phyloP scores from a whole-genome alignment of 1,140 invertebrate species.

The Philotrypesis tridentata region DNA sequence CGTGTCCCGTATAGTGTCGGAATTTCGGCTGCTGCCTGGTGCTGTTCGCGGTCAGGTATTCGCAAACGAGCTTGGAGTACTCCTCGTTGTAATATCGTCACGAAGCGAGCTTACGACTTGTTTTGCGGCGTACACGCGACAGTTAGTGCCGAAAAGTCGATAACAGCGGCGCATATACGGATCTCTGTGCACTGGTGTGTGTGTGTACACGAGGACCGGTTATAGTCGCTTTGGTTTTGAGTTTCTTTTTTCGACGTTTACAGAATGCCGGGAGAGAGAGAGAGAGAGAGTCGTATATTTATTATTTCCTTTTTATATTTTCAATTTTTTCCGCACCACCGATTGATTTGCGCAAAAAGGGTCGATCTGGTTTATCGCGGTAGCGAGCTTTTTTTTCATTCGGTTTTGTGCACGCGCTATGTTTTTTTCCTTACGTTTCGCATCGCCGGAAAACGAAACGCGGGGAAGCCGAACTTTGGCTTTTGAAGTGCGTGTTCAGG shows the following conservation, averaged over 20 bases:
- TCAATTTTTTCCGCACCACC: neutral
- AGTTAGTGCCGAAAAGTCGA: constrained; percentile 30
- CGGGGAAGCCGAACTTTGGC: neutral
- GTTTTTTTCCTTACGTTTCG: neutral
- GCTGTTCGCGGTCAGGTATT: neutral
- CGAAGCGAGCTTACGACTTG: neutral
- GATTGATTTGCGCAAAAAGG: neutral
- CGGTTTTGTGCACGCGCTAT: neutral
- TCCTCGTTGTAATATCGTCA: neutral
- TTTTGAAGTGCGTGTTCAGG: neutral
- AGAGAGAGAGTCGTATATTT: too few relatives aligned
- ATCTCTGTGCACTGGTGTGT: too few relatives aligned
- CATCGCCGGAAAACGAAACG: neutral
- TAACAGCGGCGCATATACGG: too few relatives aligned
- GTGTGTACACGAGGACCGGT: too few relatives aligned
- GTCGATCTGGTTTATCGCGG: neutral
- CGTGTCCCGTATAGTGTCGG: neutral
- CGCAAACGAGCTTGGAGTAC: neutral
- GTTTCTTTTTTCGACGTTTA: too few relatives aligned
- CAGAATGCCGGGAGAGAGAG: too few relatives aligned
- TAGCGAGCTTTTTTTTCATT: neutral
- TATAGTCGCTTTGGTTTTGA: too few relatives aligned
- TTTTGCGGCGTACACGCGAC: neutral
- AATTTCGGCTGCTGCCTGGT: neutral
- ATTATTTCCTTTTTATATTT: neutral